phyloP scores from a whole-genome alignment of 2,797 vertebrate species.

The Tarsius wallacei region DNA sequence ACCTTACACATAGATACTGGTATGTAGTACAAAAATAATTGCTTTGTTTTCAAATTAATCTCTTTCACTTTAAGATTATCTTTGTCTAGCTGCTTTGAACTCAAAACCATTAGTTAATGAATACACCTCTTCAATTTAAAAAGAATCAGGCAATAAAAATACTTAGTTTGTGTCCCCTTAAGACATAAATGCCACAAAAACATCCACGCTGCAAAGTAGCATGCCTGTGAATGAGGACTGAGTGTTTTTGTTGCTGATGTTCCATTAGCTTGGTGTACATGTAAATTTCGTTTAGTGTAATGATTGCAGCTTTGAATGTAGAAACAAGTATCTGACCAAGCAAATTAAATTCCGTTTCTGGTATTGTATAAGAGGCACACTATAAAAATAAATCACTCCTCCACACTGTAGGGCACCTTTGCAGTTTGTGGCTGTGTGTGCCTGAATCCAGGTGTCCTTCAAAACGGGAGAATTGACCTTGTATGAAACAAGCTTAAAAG shows the following conservation, averaged over 20 bases:
- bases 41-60: conserved; percentile 3
- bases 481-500: conserved; percentile 40
- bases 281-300: neutral
- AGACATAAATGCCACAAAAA: neutral
- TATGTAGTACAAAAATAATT: neutral
- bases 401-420: conserved; percentile 51
- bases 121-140: conserved; percentile 28
- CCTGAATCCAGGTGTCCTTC: conserved; percentile 71
- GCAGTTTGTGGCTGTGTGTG: neutral
- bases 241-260: neutral
- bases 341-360: conserved; percentile 54
- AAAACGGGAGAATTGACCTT: conserved; percentile 60
- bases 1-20: neutral
- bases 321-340: conserved; percentile 7
- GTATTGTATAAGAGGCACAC: neutral
- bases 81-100: conserved; percentile 41
- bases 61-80: conserved; percentile 50
- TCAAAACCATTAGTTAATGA: neutral
- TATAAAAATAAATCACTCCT: conserved; percentile 52
- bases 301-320: neutral
- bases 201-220: neutral
- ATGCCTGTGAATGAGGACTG: neutral
- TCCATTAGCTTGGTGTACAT: neutral
- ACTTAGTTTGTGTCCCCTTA: conserved; percentile 7
- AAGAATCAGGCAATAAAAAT: conserved; percentile 10